Evolutionary conservation across 1,140 invertebrate genomes (phyloP).

Genomic region (Melanaphis sacchari): DNA sequence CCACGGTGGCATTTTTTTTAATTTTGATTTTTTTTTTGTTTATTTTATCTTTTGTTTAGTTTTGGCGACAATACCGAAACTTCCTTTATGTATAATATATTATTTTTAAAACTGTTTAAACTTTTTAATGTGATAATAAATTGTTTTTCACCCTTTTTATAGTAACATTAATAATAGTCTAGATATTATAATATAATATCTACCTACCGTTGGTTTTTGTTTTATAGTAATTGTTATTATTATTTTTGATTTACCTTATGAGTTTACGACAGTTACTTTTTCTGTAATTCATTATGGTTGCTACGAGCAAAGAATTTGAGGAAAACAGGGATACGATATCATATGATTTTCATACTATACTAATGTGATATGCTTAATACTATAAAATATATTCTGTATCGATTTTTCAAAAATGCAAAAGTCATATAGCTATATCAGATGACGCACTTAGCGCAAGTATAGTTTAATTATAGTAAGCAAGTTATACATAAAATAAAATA

Average conservation of each 20-base stretch:
- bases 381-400: too few species aligned
- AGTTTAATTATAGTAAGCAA: too few species aligned
- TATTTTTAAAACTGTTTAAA: neutral
- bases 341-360: too few species aligned
- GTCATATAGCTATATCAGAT: too few species aligned
- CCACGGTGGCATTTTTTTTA: neutral
- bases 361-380: neutral
- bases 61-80: neutral
- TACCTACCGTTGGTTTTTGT: neutral
- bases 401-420: too few species aligned
- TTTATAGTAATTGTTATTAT: neutral
- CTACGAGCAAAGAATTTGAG: neutral
- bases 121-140: neutral
- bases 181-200: neutral
- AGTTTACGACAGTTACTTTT: neutral
- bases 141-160: conserved; percentile 3
- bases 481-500: too few species aligned
- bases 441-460: too few species aligned
- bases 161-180: neutral
- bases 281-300: neutral
- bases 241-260: neutral
- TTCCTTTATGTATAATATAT: neutral
- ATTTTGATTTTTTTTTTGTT: neutral
- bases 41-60: neutral
- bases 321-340: neutral